Conservation (phyloP, 1,140 invertebrate genomes). For the Octopus bimaculoides region DNA sequence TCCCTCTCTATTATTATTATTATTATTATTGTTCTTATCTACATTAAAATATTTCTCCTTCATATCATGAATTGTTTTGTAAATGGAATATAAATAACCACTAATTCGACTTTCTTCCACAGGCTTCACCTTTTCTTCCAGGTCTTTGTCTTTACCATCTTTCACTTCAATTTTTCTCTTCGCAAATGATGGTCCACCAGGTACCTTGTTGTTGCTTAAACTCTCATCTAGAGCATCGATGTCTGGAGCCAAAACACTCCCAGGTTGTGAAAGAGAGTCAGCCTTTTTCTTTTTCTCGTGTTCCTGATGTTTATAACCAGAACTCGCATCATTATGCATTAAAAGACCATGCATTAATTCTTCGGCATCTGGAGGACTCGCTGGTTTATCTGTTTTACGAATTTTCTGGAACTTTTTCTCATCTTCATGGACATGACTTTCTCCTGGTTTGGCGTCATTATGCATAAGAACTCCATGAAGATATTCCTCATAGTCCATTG, state of each 20-base stretch:
- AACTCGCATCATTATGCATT: constrained; percentile 26
- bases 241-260: not conserved
- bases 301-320: not conserved
- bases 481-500: not conserved
- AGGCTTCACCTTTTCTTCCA: not conserved
- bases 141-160: constrained; percentile 8
- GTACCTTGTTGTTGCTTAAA: not conserved
- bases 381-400: not conserved
- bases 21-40: not conserved
- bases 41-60: constrained; percentile 16
- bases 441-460: constrained; percentile 15
- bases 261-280: not conserved
- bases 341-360: constrained; percentile 27
- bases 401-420: not conserved
- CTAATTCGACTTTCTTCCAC: constrained; percentile 14
- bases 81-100: constrained; percentile 15
- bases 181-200: not conserved
- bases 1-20: constrained; percentile 16
- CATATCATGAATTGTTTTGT: constrained; percentile 24
- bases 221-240: not conserved
- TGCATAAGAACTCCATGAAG: not conserved
- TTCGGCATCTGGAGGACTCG: constrained; percentile 18
- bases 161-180: constrained; percentile 6
- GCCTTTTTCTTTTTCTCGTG: not conserved
- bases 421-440: constrained; percentile 16